Evolutionary conservation across 64 coral and sea anemone genomes (phyloP).

Genomic region (Stylophora pistillata): DNA sequence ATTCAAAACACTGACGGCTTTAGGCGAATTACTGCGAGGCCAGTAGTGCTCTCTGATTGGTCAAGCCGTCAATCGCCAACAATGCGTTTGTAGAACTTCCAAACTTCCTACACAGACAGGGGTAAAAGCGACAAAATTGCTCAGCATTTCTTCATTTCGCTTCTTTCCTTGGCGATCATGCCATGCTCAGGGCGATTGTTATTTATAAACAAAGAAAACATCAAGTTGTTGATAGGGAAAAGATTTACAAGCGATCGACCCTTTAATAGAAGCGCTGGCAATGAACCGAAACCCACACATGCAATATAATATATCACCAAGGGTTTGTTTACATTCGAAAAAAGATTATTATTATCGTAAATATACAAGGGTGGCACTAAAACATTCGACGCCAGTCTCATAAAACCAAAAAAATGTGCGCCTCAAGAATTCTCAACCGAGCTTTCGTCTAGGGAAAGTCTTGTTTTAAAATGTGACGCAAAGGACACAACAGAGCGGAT

Average conservation of each 20-base stretch:
- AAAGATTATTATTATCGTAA: background rate
- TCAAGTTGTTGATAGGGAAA: constrained; percentile 35
- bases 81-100: constrained; percentile 30
- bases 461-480: constrained; percentile 11
- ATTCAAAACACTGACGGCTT: constrained; percentile 50
- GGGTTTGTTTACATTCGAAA: constrained; percentile 74
- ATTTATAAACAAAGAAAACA: background rate
- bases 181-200: background rate
- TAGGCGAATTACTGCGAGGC: constrained; percentile 55
- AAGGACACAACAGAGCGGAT: background rate
- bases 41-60: constrained; percentile 74
- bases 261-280: background rate
- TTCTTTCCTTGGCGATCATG: background rate
- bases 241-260: constrained; percentile 22
- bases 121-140: background rate
- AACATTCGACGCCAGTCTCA: background rate
- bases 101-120: background rate
- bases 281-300: constrained; percentile 17
- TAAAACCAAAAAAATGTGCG: background rate
- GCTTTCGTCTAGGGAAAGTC: background rate
- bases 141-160: background rate
- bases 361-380: background rate
- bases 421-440: background rate
- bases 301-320: constrained; percentile 5
- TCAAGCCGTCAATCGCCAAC: constrained; percentile 32